Evolutionary conservation across 2,888 invertebrate genomes (phyloP).

Genomic region (Ormyrus labotus): DNA sequence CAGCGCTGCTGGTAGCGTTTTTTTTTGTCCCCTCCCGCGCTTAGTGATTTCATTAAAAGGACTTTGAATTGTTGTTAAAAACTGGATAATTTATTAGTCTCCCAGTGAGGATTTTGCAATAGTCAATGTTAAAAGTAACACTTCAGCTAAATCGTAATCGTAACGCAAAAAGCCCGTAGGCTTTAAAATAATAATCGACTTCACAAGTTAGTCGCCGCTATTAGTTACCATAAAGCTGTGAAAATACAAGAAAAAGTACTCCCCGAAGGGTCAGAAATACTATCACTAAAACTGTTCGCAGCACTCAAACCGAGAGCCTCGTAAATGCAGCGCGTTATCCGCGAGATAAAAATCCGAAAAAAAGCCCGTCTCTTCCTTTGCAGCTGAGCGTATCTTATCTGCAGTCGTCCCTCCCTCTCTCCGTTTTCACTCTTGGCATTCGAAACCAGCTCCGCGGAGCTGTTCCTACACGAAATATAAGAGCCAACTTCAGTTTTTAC

Average conservation of each 20-base stretch:
- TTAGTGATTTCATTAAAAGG: no score
- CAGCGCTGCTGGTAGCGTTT: not conserved
- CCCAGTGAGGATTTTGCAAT: no score
- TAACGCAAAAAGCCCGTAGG: no score
- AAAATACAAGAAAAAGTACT: slow-evolving; percentile 39
- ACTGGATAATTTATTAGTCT: no score
- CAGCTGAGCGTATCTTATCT: slow-evolving; percentile 43
- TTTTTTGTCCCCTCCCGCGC: no score
- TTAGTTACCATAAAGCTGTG: slow-evolving; percentile 8
- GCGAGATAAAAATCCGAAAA: slow-evolving; percentile 51
- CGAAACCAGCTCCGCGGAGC: not conserved
- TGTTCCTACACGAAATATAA: no score
- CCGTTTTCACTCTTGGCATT: not conserved
- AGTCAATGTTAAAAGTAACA: no score
- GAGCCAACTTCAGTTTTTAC: no score
- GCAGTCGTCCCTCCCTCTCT: not conserved
- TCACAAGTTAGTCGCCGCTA: not conserved
- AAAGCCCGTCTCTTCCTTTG: slow-evolving; percentile 23
- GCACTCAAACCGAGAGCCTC: not conserved
- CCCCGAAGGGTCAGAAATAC: slow-evolving; percentile 23
- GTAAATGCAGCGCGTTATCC: slow-evolving; percentile 51
- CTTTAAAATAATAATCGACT: no score
- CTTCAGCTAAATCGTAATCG: no score
- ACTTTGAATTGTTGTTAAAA: no score
- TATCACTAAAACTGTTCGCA: slow-evolving; percentile 25